phyloP scores from a whole-genome alignment of 2,113 vertebrate genomes.

The Rhinopomastus cyanomelas region DNA sequence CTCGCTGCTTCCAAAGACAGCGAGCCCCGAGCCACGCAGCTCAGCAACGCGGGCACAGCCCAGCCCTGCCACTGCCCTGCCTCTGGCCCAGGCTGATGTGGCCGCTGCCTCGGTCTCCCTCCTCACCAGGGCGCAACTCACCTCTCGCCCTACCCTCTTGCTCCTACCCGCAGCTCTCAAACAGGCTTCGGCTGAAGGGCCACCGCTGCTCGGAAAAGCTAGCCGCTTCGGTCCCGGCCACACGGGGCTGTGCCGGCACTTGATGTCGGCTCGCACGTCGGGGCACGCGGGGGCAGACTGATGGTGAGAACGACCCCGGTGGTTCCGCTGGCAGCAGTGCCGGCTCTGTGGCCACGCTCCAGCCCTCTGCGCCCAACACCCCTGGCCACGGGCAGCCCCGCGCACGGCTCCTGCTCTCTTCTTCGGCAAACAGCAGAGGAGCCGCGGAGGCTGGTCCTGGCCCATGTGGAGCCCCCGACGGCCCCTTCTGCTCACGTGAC shows the following conservation, averaged over 20 bases:
- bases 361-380: too few relatives aligned
- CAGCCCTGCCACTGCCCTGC: not conserved
- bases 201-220: not conserved
- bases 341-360: too few relatives aligned
- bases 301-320: not conserved
- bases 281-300: not conserved
- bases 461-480: accelerated
- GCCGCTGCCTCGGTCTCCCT: not conserved
- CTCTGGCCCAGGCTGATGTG: not conserved
- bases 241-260: not conserved
- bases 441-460: not conserved
- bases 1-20: not conserved
- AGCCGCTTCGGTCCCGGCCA: not conserved
- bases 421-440: conserved; percentile 1
- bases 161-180: not conserved
- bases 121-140: not conserved
- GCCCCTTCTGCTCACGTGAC: not conserved
- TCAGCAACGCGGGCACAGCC: not conserved
- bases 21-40: accelerated
- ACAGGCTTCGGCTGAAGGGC: not conserved
- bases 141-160: not conserved
- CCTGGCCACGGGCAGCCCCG: not conserved
- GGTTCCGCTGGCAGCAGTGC: not conserved
- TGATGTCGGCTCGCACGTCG: not conserved
- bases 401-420: not conserved